Evolutionary conservation across 2,113 vertebrate species (phyloP).

Genomic region (Setophaga petechia): DNA sequence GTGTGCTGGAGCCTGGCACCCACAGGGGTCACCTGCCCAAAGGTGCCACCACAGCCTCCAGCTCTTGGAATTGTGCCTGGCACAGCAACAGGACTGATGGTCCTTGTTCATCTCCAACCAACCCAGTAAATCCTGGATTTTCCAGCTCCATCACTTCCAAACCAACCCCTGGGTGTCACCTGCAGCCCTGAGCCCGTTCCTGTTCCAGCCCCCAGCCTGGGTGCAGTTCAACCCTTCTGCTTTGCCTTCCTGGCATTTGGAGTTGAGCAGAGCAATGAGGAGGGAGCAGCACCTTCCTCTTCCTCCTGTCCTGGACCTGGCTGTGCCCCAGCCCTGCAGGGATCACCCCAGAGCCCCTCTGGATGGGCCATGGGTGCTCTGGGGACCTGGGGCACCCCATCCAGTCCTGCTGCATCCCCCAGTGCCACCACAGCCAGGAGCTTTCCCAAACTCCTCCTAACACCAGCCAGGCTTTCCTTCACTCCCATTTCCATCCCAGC

Average conservation of each 20-base stretch:
- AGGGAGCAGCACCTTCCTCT: not conserved
- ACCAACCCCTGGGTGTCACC: not conserved
- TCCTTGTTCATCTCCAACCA: not conserved
- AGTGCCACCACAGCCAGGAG: fast-evolving
- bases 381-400: fast-evolving
- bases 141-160: not conserved
- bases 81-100: no score
- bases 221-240: not conserved
- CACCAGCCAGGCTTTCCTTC: fast-evolving
- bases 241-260: not conserved
- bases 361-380: not conserved
- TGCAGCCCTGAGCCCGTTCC: not conserved
- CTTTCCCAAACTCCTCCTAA: not conserved
- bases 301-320: fast-evolving
- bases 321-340: not conserved
- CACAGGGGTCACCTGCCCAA: fast-evolving
- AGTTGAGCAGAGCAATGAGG: not conserved
- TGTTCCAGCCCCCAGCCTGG: not conserved
- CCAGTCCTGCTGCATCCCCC: not conserved
- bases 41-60: not conserved
- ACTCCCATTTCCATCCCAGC: not conserved
- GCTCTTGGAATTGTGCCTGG: not conserved
- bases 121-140: not conserved
- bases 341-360: not conserved
- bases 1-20: not conserved